Evolutionary conservation across 1,140 invertebrate genomes (phyloP), one percentile per base, ranked within the genome.

Genomic region (Chelonus insularis): DNA sequence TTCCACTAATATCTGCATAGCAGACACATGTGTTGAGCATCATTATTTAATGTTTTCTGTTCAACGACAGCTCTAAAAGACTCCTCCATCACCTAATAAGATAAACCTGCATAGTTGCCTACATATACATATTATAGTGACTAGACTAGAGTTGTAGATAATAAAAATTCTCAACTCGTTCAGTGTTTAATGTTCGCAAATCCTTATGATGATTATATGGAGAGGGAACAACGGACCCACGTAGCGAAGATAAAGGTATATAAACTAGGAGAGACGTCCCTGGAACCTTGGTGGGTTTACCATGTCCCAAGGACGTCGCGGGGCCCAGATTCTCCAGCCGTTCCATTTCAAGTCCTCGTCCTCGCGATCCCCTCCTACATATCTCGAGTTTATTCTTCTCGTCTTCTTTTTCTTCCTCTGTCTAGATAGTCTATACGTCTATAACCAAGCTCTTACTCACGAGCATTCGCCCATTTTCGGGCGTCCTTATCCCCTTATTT

Each of bases 271-370:
- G 68, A 72, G 73, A 74, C 73, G 72, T 64, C 75, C 74, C 68
- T 72, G 74, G 71, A 56, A 51, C 65, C 16, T 39, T 60, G 51
- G 59, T 43, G 67, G 68, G 72, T 75, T 71, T 75, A 29, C 32
- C 32, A 69, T 68, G 68, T 62, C 74, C 74, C 73, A 74, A 76
- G 73, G 74, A 73, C 74, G 74, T 73, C 72, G 69, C 73, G 69
- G 74, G 73, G 64, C 74, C 74, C 75, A 73, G 74, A 76, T 75
- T 73, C 67, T 43, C 52, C 43, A 14, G 29, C 18, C 51, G 39
- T 36, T 39, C 20, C 32, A 8, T 60, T 55, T 52, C 14, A 36
- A 52, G 47, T 50, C 50, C 25, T 16, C 20, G 9, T 45, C 16
- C 23, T 23, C 50, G 20, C 4, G 16, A 12, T 43, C 39, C 9